A percentile compares a stretch with the other conserved stretches of the same genome.
Conservation (phyloP, 2,888 invertebrate genomes). For the Oxystoma pomonae region DNA sequence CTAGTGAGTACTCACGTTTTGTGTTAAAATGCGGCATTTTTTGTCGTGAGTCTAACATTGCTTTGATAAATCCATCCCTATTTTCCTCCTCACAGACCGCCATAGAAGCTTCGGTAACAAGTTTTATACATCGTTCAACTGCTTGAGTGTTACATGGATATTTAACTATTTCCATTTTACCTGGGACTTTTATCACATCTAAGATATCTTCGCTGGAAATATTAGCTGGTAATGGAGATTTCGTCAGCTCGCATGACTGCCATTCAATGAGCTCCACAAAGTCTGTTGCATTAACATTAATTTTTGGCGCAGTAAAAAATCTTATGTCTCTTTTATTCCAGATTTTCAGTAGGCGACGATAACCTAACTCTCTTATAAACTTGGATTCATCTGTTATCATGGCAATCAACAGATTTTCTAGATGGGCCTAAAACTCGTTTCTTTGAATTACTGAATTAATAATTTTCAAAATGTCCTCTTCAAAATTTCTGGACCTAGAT, state of each 20-base stretch:
- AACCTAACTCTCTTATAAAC: too few relatives aligned
- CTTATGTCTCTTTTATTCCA: background rate
- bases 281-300: slow-evolving; percentile 7
- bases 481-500: background rate
- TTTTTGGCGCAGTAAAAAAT: background rate
- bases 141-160: too few relatives aligned
- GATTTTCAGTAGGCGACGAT: too few relatives aligned
- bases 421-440: background rate
- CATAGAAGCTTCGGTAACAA: slow-evolving; percentile 1
- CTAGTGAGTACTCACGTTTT: slow-evolving; percentile 1
- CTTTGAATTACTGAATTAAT: background rate
- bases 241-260: slow-evolving; percentile 8
- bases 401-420: too few relatives aligned
- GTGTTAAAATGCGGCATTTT: slow-evolving; percentile 3
- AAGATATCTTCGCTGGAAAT: slow-evolving; percentile 2
- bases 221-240: slow-evolving; percentile 5
- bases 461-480: background rate
- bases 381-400: too few relatives aligned
- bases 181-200: background rate
- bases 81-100: slow-evolving; percentile 2
- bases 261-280: slow-evolving; percentile 7
- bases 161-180: background rate
- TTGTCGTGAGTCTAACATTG: background rate
- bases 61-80: background rate
- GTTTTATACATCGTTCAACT: too few relatives aligned